phyloP scores from a whole-genome alignment of 2,888 invertebrate species.

The Piscicola geometra region DNA sequence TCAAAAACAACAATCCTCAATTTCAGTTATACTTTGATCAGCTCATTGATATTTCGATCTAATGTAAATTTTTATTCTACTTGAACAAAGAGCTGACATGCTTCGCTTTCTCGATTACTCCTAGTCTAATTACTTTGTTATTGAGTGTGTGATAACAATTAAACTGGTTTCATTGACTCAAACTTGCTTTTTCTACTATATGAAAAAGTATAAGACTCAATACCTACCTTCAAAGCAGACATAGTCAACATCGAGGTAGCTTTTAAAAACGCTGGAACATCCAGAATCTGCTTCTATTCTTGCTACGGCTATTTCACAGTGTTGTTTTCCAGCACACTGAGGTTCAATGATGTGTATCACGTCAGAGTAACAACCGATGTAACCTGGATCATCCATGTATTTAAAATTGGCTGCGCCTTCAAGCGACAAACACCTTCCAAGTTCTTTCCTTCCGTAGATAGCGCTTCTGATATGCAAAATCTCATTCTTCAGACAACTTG shows the following conservation, averaged over 20 bases:
- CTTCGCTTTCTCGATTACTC: no score
- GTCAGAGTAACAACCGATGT: conserved; percentile 10
- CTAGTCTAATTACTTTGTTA: no score
- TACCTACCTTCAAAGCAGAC: conserved; percentile 20
- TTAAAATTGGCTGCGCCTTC: not conserved
- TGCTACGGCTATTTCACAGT: conserved; percentile 17
- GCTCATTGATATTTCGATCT: no score
- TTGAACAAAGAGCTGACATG: no score
- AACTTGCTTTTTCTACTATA: no score
- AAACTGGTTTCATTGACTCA: no score
- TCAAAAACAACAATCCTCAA: no score
- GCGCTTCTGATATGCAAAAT: not conserved
- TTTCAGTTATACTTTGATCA: no score
- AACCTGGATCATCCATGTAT: not conserved
- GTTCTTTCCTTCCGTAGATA: not conserved
- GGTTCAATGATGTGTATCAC: conserved; percentile 20
- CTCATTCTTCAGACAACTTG: not conserved
- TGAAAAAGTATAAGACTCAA: no score
- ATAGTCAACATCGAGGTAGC: not conserved
- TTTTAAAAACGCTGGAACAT: conserved; percentile 17
- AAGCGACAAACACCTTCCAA: not conserved
- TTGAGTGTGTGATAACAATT: no score
- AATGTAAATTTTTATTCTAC: no score
- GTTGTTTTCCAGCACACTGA: conserved; percentile 11
- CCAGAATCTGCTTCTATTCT: conserved; percentile 8